Evolutionary conservation across 1,140 invertebrate genomes (phyloP).

Genomic region (Megathymus violae): DNA sequence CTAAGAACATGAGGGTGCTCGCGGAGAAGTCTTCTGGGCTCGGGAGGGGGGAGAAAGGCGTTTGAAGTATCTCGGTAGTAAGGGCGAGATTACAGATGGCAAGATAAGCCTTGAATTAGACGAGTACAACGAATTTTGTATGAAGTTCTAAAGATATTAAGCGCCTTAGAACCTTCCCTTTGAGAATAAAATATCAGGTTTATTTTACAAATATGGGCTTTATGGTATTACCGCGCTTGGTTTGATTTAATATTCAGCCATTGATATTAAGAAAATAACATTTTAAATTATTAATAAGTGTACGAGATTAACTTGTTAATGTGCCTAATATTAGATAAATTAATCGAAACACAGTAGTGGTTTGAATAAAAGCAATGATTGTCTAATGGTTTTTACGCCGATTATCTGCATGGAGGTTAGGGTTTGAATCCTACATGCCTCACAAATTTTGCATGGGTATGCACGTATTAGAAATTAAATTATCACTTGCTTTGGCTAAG

Average conservation of each 20-base stretch:
- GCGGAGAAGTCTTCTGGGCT: conserved; percentile 37
- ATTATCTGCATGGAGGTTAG: no score
- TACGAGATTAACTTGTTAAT: no score
- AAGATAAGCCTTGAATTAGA: conserved; percentile 80
- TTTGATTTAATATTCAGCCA: conserved; percentile 20
- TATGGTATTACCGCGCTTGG: conserved; percentile 37
- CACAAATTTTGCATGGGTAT: no score
- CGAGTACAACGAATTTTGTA: conserved; percentile 77
- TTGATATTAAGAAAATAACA: not conserved
- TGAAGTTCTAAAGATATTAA: conserved; percentile 77
- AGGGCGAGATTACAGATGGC: conserved; percentile 78
- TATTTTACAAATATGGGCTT: conserved; percentile 61
- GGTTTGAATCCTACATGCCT: no score
- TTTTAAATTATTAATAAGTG: not conserved
- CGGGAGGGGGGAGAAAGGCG: conserved; percentile 49
- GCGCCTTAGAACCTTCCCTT: conserved; percentile 60
- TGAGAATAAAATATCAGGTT: conserved; percentile 78
- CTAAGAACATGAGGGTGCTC: conserved; percentile 61
- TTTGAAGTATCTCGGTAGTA: conserved; percentile 63
- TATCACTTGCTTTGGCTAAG: no score
- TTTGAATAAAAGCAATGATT: no score
- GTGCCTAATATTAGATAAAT: no score
- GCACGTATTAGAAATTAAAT: no score
- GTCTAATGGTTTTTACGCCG: no score
- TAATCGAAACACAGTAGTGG: no score